Percentiles rank a stretch among this genome's conserved stretches.
phyloP scores from a whole-genome alignment of 2,113 vertebrate species.

The Corapipo altera region DNA sequence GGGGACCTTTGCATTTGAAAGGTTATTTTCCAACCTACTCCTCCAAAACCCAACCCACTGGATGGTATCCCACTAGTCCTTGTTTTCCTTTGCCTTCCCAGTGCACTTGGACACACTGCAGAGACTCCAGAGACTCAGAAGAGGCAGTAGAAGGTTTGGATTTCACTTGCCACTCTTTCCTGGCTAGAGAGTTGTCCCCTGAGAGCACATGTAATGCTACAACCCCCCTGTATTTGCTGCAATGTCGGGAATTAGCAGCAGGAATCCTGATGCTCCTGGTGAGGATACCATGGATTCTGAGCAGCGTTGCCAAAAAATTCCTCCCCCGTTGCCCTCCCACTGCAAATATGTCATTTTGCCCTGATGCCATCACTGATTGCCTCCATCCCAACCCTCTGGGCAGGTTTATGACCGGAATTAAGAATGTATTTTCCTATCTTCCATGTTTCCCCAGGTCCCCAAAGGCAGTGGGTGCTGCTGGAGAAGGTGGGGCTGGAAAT shows the following conservation, averaged over 20 bases:
- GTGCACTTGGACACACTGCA: neutral
- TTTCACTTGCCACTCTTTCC: neutral
- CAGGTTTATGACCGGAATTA: neutral
- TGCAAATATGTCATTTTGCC: neutral
- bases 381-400: neutral
- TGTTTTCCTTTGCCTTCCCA: neutral
- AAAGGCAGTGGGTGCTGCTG: neutral
- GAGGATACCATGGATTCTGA: fast-evolving
- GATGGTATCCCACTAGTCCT: neutral
- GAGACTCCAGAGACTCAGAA: neutral
- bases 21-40: neutral
- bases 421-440: neutral
- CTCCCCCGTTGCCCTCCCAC: neutral
- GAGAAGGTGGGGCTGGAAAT: neutral
- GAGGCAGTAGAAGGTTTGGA: neutral
- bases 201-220: fast-evolving
- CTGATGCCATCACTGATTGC: neutral
- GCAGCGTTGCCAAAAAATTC: neutral
- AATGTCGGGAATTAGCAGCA: neutral
- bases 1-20: neutral
- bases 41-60: neutral
- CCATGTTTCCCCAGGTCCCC: neutral
- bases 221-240: neutral
- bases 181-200: fast-evolving
- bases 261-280: neutral